Conservation (phyloP, 2,797 vertebrate genomes). For the Smutsia temminckii region DNA sequence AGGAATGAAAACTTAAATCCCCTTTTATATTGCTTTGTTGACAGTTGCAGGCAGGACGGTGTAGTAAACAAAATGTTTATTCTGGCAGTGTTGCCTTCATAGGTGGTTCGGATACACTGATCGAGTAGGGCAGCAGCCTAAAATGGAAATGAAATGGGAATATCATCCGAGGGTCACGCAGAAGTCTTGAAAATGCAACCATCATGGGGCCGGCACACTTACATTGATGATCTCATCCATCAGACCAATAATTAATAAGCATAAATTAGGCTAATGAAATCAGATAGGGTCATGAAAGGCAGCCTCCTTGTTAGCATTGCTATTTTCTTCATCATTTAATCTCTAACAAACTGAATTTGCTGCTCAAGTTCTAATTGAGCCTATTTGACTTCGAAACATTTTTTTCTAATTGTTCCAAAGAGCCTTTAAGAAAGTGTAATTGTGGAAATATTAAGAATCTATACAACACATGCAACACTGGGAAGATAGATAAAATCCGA, state of each 20-base stretch:
- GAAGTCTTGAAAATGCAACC: constrained; percentile 38
- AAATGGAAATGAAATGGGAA: constrained; percentile 58
- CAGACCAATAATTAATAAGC: constrained; percentile 76
- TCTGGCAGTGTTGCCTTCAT: background rate
- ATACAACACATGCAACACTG: background rate
- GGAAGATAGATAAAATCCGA: constrained; percentile 14
- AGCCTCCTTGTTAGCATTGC: constrained; percentile 53
- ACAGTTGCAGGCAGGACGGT: constrained; percentile 57
- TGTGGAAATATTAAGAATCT: constrained; percentile 46
- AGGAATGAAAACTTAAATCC: constrained; percentile 77
- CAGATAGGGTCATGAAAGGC: constrained; percentile 71
- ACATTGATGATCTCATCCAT: constrained; percentile 76
- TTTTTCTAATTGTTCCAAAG: constrained; percentile 18
- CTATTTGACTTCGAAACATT: constrained; percentile 54
- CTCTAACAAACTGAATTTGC: constrained; percentile 72
- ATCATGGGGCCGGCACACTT: constrained; percentile 59
- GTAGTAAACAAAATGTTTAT: constrained; percentile 79
- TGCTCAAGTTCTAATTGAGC: constrained; percentile 66
- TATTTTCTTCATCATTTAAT: constrained; percentile 80
- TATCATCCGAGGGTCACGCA: background rate
- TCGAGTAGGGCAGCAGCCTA: constrained; percentile 63
- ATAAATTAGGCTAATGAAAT: constrained; percentile 78
- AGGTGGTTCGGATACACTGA: constrained; percentile 66
- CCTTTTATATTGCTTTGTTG: constrained; percentile 76
- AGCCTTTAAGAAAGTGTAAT: constrained; percentile 42